Conservation (phyloP, 2,888 invertebrate species). For the Stratiomys singularior region DNA sequence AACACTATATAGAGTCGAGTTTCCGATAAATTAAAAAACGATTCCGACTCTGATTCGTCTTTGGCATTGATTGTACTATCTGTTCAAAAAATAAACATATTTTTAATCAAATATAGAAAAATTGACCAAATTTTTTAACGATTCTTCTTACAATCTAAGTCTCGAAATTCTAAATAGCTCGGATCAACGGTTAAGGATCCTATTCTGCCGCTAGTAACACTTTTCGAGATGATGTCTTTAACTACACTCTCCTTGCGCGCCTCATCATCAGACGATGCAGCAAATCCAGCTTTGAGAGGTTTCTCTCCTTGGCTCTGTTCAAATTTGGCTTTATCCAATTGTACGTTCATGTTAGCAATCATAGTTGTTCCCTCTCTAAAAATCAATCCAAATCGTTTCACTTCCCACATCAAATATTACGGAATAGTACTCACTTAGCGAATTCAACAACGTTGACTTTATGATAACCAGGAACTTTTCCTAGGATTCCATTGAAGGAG, state of each 20-base stretch:
- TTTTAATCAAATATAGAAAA: neutral
- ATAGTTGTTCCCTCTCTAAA: slow-evolving; percentile 75
- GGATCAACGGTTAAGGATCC: slow-evolving; percentile 86
- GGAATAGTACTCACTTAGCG: slow-evolving; percentile 70
- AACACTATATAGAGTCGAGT: slow-evolving; percentile 84
- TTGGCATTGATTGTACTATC: slow-evolving; percentile 57
- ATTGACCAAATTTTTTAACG: neutral
- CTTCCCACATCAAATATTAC: too few relatives aligned
- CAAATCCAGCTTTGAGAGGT: slow-evolving; percentile 60
- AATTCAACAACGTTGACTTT: slow-evolving; percentile 76
- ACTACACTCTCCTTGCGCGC: slow-evolving; percentile 59
- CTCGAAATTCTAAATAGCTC: slow-evolving; percentile 78
- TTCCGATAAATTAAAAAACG: slow-evolving; percentile 75
- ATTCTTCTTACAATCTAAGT: slow-evolving; percentile 73
- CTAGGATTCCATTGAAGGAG: slow-evolving; percentile 72
- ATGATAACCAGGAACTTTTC: slow-evolving; percentile 77
- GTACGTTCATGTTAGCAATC: slow-evolving; percentile 79
- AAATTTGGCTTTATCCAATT: slow-evolving; percentile 76
- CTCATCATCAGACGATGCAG: neutral
- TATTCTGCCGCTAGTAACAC: slow-evolving; percentile 77
- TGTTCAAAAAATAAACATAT: slow-evolving; percentile 49
- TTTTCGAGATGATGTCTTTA: slow-evolving; percentile 74
- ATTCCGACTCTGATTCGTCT: slow-evolving; percentile 63
- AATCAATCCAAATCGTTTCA: too few relatives aligned
- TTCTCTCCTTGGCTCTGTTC: slow-evolving; percentile 68